A percentile compares a stretch with the other conserved stretches of the same genome.
These are phyloP conservation scores for Phoenicopterus ruber DNA, from an alignment of 2,113 vertebrate genomes.

Conservation along the genomic window DNA sequence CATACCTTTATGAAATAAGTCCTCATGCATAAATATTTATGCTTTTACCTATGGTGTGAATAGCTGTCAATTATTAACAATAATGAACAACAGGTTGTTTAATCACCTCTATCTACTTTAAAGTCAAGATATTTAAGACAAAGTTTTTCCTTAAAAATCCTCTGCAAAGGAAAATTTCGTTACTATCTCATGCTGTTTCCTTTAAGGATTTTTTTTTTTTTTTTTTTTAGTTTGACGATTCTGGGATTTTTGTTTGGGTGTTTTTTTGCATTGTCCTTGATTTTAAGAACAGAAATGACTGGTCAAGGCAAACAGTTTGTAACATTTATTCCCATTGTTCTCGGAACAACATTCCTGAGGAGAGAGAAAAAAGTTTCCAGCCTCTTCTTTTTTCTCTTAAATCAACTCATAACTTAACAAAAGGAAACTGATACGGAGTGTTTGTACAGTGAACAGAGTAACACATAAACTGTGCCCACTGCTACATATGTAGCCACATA, in stretches of 20 bases:
- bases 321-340: not conserved
- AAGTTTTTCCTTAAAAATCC: not conserved
- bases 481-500: not conserved
- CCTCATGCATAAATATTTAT: not conserved
- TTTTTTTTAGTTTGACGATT: not conserved
- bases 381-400: not conserved
- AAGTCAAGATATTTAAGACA: not conserved
- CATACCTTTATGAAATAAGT: not conserved
- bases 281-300: not conserved
- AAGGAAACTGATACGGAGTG: not conserved
- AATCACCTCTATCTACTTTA: not conserved
- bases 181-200: not conserved
- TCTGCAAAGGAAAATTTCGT: not conserved
- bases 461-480: not conserved
- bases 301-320: not conserved
- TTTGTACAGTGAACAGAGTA: not conserved
- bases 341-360: not conserved
- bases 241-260: not conserved
- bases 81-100: not conserved
- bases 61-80: not conserved
- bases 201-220: not conserved
- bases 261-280: not conserved
- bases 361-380: not conserved
- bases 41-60: not conserved
- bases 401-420: not conserved